Evolutionary conservation across 2,113 vertebrate species (phyloP).

Genomic region (Ellobius talpinus): DNA sequence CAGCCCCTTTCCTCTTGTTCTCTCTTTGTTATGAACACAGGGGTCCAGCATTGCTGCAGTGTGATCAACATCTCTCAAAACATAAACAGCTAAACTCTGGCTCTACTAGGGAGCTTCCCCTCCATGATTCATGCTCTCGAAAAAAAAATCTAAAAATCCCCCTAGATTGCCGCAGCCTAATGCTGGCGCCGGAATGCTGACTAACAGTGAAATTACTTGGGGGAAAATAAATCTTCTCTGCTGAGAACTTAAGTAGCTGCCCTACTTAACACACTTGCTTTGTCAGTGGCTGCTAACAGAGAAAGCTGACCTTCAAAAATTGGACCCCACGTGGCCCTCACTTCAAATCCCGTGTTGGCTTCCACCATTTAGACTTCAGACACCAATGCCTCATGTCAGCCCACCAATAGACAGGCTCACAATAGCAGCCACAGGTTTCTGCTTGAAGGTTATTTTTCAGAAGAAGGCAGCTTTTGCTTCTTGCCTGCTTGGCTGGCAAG

Average conservation of each 20-base stretch:
- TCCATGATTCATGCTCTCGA: neutral
- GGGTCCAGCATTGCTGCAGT: neutral
- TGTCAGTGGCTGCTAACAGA: neutral
- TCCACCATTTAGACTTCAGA: neutral
- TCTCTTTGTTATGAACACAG: conserved; percentile 57
- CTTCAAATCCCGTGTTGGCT: neutral
- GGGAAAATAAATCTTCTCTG: conserved; percentile 60
- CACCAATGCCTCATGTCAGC: neutral
- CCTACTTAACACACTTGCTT: conserved; percentile 49
- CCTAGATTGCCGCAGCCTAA: neutral
- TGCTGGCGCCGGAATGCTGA: conserved; percentile 38
- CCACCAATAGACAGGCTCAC: neutral
- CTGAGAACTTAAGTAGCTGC: conserved; percentile 44
- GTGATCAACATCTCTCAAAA: conserved; percentile 14
- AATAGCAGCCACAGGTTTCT: neutral
- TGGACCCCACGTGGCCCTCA: neutral
- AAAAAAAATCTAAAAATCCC: neutral
- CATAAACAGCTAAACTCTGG: conserved; percentile 11
- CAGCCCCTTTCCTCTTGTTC: neutral
- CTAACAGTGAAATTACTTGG: conserved; percentile 47
- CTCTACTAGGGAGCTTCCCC: conserved; percentile 8
- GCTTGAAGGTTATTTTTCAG: neutral
- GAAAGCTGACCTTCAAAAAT: neutral
- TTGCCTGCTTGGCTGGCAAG: neutral
- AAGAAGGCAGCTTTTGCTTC: neutral